Evolutionary conservation across 1,140 invertebrate genomes (phyloP).

Genomic region (Diuraphis noxia): DNA sequence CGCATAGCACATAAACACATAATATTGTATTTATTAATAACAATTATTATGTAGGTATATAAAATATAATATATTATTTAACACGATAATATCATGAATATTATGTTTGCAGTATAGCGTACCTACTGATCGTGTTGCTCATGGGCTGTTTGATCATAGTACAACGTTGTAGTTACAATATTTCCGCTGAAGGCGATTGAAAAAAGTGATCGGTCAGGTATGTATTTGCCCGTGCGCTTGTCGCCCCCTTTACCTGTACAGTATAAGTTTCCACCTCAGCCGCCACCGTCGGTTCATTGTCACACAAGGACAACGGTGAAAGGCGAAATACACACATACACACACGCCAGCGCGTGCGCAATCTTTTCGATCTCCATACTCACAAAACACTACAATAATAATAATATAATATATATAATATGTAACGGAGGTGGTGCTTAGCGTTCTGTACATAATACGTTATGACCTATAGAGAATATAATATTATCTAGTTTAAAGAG

Average conservation of each 20-base stretch:
- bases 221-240: too few species aligned
- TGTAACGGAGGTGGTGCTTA: not conserved
- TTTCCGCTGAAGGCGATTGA: slow-evolving; percentile 27
- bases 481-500: not conserved
- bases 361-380: slow-evolving; percentile 16
- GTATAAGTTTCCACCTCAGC: not conserved
- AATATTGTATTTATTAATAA: not conserved
- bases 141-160: not conserved
- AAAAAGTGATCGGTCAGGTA: slow-evolving; percentile 37
- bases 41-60: not conserved
- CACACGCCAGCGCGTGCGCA: not conserved
- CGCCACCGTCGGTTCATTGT: slow-evolving; percentile 27
- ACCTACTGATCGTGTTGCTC: not conserved
- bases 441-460: not conserved
- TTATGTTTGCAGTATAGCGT: not conserved
- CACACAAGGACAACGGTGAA: slow-evolving; percentile 35
- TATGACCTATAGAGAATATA: not conserved
- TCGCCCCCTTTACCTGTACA: slow-evolving; percentile 9
- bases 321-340: not conserved
- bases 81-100: not conserved
- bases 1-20: not conserved
- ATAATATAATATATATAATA: slow-evolving; percentile 3
- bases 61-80: slow-evolving; percentile 3
- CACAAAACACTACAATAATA: not conserved
- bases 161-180: slow-evolving; percentile 28